These are phyloP conservation scores for Drosophila obscura DNA, from an alignment of 1,140 invertebrate genomes.

Conservation along the genomic window DNA sequence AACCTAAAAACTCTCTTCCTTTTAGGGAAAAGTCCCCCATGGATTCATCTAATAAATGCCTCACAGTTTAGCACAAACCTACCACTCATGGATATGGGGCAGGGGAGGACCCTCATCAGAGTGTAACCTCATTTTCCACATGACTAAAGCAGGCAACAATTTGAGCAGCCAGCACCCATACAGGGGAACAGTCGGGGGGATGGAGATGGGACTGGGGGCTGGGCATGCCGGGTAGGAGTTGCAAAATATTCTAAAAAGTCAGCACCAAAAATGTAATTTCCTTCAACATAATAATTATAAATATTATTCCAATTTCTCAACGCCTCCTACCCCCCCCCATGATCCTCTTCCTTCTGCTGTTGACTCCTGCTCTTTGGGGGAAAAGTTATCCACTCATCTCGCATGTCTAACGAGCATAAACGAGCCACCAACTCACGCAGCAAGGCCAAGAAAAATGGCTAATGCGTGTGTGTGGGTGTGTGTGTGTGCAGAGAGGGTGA, in stretches of 20 bases:
- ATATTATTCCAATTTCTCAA: conserved; percentile 56
- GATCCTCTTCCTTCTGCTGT: neutral
- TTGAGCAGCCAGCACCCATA: conserved; percentile 14
- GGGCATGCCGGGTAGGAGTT: too few species aligned
- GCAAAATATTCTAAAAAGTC: neutral
- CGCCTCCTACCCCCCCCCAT: neutral
- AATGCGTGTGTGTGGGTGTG: conserved; percentile 38
- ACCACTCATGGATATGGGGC: neutral
- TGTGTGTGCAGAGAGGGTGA: conserved; percentile 3
- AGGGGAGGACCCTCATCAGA: conserved; percentile 3
- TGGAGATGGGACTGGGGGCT: neutral
- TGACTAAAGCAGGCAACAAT: conserved; percentile 29
- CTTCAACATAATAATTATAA: conserved; percentile 62
- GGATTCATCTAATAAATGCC: too few species aligned
- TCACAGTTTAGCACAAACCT: too few species aligned
- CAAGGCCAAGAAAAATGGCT: conserved; percentile 46
- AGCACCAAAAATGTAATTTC: conserved; percentile 50
- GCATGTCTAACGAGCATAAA: conserved; percentile 56
- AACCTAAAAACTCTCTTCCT: too few species aligned
- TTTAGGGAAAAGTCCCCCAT: too few species aligned
- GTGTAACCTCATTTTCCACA: conserved; percentile 33
- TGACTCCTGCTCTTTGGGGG: conserved; percentile 10
- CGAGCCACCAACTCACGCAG: conserved; percentile 50
- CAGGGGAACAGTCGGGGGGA: neutral
- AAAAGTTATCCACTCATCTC: conserved; percentile 56